phyloP scores from a whole-genome alignment of 2,113 vertebrate species.

The Oncorhynchus masou region DNA sequence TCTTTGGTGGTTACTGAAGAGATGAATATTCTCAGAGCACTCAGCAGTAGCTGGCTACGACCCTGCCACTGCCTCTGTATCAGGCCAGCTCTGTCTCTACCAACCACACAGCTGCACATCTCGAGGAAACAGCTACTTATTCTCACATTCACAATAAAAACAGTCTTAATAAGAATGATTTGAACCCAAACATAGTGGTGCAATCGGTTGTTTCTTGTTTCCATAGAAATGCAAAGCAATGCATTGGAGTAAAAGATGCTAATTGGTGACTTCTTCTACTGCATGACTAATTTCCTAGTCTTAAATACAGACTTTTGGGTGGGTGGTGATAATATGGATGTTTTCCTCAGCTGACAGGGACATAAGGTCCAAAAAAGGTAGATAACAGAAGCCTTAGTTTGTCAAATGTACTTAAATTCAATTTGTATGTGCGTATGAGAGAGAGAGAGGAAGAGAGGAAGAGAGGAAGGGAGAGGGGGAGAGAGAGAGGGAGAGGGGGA shows the following conservation, averaged over 20 bases:
- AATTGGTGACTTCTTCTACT: neutral
- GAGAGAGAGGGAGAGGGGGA: too few species aligned
- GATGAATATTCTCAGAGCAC: slow-evolving; percentile 40
- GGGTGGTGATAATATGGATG: too few species aligned
- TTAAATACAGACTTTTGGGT: too few species aligned
- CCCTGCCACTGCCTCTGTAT: neutral
- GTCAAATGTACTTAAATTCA: too few species aligned
- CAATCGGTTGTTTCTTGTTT: neutral
- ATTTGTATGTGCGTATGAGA: too few species aligned
- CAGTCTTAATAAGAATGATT: too few species aligned
- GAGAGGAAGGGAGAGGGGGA: too few species aligned
- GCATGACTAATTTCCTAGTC: too few species aligned
- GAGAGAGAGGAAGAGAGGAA: too few species aligned
- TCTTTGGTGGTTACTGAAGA: slow-evolving; percentile 58
- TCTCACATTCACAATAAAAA: neutral
- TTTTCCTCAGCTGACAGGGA: too few species aligned
- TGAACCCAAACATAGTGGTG: neutral
- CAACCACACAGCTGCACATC: neutral
- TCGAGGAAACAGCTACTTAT: neutral
- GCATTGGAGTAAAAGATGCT: neutral
- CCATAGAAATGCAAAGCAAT: neutral
- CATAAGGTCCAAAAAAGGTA: too few species aligned
- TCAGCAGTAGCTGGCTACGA: neutral
- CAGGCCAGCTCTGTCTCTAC: neutral
- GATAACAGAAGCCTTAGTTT: too few species aligned